Evolutionary conservation across 2,888 invertebrate genomes (phyloP), one percentile per base, ranked within the genome.

Genomic region (Encarsia formosa): DNA sequence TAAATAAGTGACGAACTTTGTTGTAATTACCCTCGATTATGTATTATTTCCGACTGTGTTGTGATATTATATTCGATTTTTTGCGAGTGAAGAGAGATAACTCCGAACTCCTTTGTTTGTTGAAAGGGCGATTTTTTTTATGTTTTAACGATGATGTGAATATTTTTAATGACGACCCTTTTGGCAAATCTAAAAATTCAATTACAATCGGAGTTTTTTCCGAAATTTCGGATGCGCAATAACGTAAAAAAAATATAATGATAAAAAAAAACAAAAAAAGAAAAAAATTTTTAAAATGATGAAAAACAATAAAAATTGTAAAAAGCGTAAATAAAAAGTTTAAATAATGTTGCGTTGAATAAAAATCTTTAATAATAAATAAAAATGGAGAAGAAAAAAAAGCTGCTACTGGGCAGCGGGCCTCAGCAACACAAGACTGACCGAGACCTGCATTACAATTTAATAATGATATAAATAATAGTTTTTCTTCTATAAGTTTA

Each of bases 391-490:
- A 9, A 16, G 19, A 11, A 41, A 39, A 40, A 29, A 42, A 50
- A 39, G 47, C 52, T 47, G 52, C 37, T 43, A 50, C 20, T 52
- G 35, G 40, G 56, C 52, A 46, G 46, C 40, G 53, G 67, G 69
- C 66, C 68, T 70, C 69, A 61, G 69, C 48, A 70, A 70, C 63
- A 65, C 63, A 72, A 70, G 72, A 73, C 72, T 73, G 72, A 72
- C 65, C 65, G 70, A 72, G 70, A 73, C 70, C 70, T 71, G 69
- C 72, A 73, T 73, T 71, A 71, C 65, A 68, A 62, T 70, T 63
- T 67, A 67, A 42, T 29, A 40, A 44, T 45, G 20, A 23, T 32
- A 26, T 19, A 31, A 42, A 39, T 24, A 15, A n/a, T 45, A 39
- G 40, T 46, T 45, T 45, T 52, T 48, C 46, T 40, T 39, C 24